phyloP scores from a whole-genome alignment of 2,888 invertebrate genomes.

The Platycheirus rosarum region DNA sequence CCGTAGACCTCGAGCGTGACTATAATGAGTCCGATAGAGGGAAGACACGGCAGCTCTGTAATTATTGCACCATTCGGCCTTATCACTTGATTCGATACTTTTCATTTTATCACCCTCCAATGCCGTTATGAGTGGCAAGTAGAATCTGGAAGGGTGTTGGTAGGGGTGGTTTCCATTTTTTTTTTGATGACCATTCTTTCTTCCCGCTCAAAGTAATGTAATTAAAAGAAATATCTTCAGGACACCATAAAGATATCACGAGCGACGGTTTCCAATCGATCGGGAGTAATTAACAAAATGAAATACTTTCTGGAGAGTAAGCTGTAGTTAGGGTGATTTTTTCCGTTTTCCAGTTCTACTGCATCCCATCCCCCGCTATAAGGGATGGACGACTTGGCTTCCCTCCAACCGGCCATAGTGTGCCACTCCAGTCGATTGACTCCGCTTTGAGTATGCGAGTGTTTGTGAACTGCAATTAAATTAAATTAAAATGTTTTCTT shows the following conservation, averaged over 20 bases:
- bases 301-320: constrained; percentile 47
- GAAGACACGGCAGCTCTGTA: constrained; percentile 32
- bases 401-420: constrained; percentile 30
- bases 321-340: constrained; percentile 45
- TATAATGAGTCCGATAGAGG: constrained; percentile 44
- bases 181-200: constrained; percentile 35
- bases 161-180: constrained; percentile 48
- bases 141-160: background rate
- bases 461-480: constrained; percentile 54
- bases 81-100: constrained; percentile 51
- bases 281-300: constrained; percentile 69
- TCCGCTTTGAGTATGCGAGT: constrained; percentile 12
- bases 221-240: constrained; percentile 62
- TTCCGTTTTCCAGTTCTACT: constrained; percentile 6
- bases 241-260: constrained; percentile 57
- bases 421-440: constrained; percentile 39
- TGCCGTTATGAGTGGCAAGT: constrained; percentile 27
- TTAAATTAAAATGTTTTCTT: constrained; percentile 56
- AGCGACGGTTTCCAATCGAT: constrained; percentile 63
- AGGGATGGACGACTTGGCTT: constrained; percentile 42
- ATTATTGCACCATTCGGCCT: constrained; percentile 56
- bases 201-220: constrained; percentile 60
- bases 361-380: constrained; percentile 17
- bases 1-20: too few species aligned
- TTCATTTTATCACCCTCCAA: constrained; percentile 18